Conservation (phyloP, 2,797 vertebrate species). For the Pogoniulus pusillus region DNA sequence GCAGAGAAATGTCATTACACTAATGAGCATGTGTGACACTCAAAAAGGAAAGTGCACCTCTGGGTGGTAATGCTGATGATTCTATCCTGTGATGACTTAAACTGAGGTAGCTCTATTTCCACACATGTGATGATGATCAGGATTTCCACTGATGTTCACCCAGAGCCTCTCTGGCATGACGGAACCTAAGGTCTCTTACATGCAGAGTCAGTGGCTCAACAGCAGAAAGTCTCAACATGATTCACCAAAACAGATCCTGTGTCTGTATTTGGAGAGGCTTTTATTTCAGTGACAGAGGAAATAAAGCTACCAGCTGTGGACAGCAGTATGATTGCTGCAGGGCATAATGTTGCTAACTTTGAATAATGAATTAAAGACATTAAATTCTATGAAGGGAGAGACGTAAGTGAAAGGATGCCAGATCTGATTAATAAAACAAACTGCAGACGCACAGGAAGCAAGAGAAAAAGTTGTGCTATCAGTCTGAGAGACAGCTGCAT, state of each 20-base stretch:
- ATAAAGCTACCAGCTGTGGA: neutral
- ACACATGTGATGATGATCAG: neutral
- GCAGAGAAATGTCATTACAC: neutral
- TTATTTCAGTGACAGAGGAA: neutral
- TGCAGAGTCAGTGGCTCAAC: neutral
- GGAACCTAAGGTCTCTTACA: neutral
- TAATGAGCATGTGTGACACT: neutral
- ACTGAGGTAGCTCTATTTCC: neutral
- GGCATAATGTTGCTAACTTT: neutral
- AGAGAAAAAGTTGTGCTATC: neutral
- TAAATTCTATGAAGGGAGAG: neutral
- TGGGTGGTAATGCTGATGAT: neutral
- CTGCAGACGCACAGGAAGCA: neutral
- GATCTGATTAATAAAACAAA: neutral
- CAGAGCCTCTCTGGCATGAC: neutral
- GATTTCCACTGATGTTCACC: neutral
- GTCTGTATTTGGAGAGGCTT: neutral
- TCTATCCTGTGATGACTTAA: neutral
- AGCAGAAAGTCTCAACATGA: neutral
- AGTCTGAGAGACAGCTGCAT: neutral
- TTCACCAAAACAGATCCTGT: neutral
- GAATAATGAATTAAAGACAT: neutral
- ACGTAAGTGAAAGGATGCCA: neutral
- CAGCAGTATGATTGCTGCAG: neutral
- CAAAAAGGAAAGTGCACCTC: neutral